Conservation (phyloP, 2,113 vertebrate genomes). For the Otolemur garnettii region DNA sequence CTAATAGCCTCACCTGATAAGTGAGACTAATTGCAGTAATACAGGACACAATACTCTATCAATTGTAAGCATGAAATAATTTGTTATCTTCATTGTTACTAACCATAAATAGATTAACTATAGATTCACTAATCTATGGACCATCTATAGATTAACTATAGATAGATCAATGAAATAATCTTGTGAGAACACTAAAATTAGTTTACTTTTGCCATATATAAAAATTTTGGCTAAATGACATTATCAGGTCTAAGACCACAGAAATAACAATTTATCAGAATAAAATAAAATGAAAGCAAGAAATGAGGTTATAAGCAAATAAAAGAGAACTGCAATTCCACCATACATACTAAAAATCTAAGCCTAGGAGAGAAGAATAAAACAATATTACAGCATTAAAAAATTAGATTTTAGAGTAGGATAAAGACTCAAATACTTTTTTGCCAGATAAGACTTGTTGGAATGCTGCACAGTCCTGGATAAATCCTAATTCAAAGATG, state of each 20-base stretch:
- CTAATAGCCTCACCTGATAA: background rate
- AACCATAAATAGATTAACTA: background rate
- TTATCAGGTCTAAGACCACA: background rate
- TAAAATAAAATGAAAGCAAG: conserved; percentile 36
- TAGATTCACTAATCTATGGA: background rate
- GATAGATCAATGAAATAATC: background rate
- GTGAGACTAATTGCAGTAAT: background rate
- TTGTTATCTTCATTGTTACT: background rate
- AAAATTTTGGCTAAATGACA: conserved; percentile 21
- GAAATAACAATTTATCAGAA: background rate
- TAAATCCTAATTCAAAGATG: background rate
- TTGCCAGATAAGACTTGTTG: background rate
- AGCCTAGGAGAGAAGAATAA: background rate
- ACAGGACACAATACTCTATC: background rate
- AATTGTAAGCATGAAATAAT: background rate
- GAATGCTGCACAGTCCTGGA: background rate
- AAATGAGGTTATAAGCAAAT: background rate
- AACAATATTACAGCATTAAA: background rate
- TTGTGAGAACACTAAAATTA: background rate
- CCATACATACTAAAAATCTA: background rate
- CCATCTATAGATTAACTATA: background rate
- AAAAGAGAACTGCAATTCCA: background rate
- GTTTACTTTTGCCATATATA: conserved; percentile 7
- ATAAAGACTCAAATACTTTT: background rate
- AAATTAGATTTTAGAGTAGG: background rate